A percentile compares a stretch with the other conserved stretches of the same genome.
Evolutionary conservation across 2,797 vertebrate species (phyloP).

Genomic region (Aselliscus stoliczkanus): DNA sequence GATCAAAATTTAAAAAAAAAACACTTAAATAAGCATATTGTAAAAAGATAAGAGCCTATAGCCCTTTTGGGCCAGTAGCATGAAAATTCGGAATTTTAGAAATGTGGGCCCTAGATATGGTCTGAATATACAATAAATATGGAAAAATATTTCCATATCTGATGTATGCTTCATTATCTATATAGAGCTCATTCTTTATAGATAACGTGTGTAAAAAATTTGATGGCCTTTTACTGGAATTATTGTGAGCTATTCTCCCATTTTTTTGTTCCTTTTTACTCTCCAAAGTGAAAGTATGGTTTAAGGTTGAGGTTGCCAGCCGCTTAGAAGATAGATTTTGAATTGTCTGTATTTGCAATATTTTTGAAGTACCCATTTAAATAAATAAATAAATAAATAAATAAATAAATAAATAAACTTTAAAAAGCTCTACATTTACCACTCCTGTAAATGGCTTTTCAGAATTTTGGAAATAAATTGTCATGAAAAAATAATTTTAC

Average conservation of each 20-base stretch:
- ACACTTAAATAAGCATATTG: background rate
- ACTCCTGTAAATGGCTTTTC: background rate
- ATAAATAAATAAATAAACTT: background rate
- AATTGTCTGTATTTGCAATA: background rate
- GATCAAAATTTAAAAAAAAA: background rate
- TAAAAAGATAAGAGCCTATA: background rate
- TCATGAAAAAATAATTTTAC: conserved; percentile 12
- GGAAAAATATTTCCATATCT: background rate
- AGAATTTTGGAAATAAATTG: background rate
- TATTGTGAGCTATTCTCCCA: background rate
- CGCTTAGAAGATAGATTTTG: conserved; percentile 14
- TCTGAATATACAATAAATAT: conserved; percentile 18
- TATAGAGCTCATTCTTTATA: background rate
- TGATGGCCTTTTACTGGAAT: conserved; percentile 8
- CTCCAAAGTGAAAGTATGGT: background rate
- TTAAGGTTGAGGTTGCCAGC: background rate
- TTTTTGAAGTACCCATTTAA: conserved; percentile 28
- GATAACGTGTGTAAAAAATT: background rate
- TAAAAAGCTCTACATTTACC: background rate
- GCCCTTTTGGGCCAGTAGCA: background rate
- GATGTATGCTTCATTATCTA: background rate
- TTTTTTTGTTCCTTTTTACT: background rate
- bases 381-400: no score
- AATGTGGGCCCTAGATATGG: background rate
- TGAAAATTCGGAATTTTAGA: conserved; percentile 36